Conservation (phyloP, 2,888 invertebrate species). For the Orthosia gracilis region DNA sequence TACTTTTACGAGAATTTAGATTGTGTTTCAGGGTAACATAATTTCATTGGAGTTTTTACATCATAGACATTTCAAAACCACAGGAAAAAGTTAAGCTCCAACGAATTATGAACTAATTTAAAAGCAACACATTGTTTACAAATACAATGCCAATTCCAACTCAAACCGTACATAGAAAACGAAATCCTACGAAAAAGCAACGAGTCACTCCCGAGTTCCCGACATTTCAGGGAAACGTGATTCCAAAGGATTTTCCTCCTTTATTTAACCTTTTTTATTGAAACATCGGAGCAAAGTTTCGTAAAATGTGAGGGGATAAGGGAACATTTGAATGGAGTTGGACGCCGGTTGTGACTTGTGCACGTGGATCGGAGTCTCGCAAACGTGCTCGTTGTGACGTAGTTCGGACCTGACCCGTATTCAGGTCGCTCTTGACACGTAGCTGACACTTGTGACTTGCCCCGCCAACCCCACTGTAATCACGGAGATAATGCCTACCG, state of each 20-base stretch:
- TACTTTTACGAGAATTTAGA: neutral
- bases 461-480: constrained; percentile 48
- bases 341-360: constrained; percentile 31
- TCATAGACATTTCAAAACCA: constrained; percentile 3
- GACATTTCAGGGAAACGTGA: constrained; percentile 48
- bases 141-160: constrained; percentile 27
- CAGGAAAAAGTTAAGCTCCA: neutral
- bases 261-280: constrained; percentile 39
- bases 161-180: constrained; percentile 10
- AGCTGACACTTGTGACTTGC: constrained; percentile 52
- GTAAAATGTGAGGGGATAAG: constrained; percentile 38
- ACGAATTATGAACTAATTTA: neutral
- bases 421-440: constrained; percentile 53
- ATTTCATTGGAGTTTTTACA: constrained; percentile 2
- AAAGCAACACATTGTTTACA: constrained; percentile 33
- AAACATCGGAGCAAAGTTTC: constrained; percentile 27
- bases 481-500: constrained; percentile 37
- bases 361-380: constrained; percentile 49
- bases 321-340: constrained; percentile 47
- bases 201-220: constrained; percentile 27
- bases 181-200: constrained; percentile 42
- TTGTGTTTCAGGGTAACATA: neutral
- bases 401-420: constrained; percentile 57
- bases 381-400: constrained; percentile 63
- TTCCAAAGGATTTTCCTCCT: constrained; percentile 48